Conservation (phyloP, 2,797 vertebrate genomes). For the Atherinosoma microstoma region DNA sequence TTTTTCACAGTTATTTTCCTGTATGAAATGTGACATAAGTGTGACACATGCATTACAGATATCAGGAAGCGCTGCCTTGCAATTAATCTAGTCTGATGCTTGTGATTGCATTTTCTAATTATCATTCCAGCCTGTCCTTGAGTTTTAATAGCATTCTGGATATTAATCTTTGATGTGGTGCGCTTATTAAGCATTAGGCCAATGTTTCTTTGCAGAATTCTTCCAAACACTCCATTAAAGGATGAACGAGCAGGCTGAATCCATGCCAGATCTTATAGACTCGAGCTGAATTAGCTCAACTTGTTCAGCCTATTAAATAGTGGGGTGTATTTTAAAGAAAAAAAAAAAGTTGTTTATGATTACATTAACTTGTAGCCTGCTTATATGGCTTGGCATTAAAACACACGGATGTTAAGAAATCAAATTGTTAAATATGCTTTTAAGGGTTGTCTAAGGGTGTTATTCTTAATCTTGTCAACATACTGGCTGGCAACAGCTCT, state of each 20-base stretch:
- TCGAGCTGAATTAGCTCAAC: constrained; percentile 72
- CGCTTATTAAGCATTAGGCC: constrained; percentile 81
- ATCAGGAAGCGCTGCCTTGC: constrained; percentile 72
- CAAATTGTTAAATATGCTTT: constrained; percentile 60
- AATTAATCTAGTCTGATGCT: constrained; percentile 84
- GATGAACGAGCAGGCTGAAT: constrained; percentile 59
- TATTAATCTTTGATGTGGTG: constrained; percentile 86
- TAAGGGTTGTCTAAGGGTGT: constrained; percentile 55
- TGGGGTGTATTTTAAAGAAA: constrained; percentile 54
- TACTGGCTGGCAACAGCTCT: constrained; percentile 52
- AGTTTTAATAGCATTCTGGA: constrained; percentile 87
- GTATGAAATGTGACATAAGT: constrained; percentile 46
- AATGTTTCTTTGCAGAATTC: constrained; percentile 76
- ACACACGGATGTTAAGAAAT: constrained; percentile 37
- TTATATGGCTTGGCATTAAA: constrained; percentile 52
- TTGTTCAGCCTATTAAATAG: constrained; percentile 73
- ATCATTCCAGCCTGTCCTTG: constrained; percentile 87
- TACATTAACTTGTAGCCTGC: constrained; percentile 61
- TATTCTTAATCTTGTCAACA: constrained; percentile 66
- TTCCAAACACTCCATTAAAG: constrained; percentile 79
- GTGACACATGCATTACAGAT: constrained; percentile 71
- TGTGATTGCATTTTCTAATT: constrained; percentile 88
- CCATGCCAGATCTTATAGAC: constrained; percentile 74
- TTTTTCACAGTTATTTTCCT: constrained; percentile 30
- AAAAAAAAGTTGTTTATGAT: constrained; percentile 75